Evolutionary conservation across 2,888 invertebrate genomes (phyloP), one percentile per base, ranked within the genome.

Genomic region (Amiota mariae): DNA sequence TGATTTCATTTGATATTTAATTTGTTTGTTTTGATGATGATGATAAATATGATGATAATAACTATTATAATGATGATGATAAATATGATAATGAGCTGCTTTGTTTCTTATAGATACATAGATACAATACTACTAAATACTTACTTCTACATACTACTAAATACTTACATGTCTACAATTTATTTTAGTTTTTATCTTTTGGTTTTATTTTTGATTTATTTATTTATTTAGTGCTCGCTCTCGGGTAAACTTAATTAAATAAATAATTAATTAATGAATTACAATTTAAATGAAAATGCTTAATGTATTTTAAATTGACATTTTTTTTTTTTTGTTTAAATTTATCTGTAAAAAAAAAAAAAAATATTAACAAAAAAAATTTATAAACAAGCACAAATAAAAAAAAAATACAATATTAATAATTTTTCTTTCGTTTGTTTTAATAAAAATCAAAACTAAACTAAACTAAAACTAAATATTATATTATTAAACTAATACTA

Each of bases 21-120:
- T 36, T 36, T 36, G 36, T 36, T 36, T 59, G 18, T 20, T 59
- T 18, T 48, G 15, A 18, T 66, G 36, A 48, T 66, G 48, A 66
- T 66, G 48, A 66, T 66, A 47, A 10, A 2, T 47, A 66, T 66
- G 3, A 48, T 66, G 18, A 66, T 48, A n/a, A 63, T 63, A 24
- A 24, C 24, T 24, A 1, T n/a, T 47, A 66, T 66, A 8, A 48
- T 66, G 18, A 47, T 64, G 15, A 47, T 64, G 11, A 15, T 61
- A 13, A 64, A 15, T 8, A 46, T 47, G n/a, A 66, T 48, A n/a
- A 63, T 63, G 24, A 63, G 20, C 18, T 48, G 64, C 64, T 66
- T 66, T 66, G 64, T 48, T 66, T 66, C 64, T 66, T 64, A 20
- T 57, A 20, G 15, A 57, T 20, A 57, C 57, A 59, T n/a, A 59